A percentile compares a stretch with the other conserved stretches of the same genome.
These are phyloP conservation scores for Physocephala rufipes DNA, from an alignment of 2,888 invertebrate genomes.

Conservation along the genomic window DNA sequence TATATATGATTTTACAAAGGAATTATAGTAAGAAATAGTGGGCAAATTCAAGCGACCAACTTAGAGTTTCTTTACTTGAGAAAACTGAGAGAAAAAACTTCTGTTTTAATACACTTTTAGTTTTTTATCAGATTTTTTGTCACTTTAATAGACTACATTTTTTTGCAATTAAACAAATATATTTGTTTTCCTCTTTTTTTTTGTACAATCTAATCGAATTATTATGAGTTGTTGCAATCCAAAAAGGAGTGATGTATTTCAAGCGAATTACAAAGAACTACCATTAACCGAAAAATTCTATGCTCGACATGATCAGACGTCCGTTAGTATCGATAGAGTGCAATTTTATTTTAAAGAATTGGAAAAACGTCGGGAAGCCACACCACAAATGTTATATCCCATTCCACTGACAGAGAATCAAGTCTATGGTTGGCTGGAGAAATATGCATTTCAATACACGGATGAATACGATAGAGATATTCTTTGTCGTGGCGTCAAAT, in stretches of 20 bases:
- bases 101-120: too few species aligned
- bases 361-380: slow-evolving; percentile 37
- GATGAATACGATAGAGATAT: slow-evolving; percentile 41
- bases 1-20: too few species aligned
- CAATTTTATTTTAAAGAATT: slow-evolving; percentile 38
- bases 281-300: slow-evolving; percentile 29
- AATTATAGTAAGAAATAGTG: too few species aligned
- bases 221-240: slow-evolving; percentile 24
- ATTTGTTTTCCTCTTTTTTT: too few species aligned
- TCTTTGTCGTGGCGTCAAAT: slow-evolving; percentile 34
- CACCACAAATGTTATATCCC: slow-evolving; percentile 31
- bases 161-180: too few species aligned
- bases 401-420: slow-evolving; percentile 47
- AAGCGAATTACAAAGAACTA: slow-evolving; percentile 10
- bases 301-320: slow-evolving; percentile 19
- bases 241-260: slow-evolving; percentile 5
- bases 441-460: slow-evolving; percentile 34
- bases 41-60: too few species aligned
- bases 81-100: too few species aligned
- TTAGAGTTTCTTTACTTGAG: too few species aligned
- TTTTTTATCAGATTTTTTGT: too few species aligned
- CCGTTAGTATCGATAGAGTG: not conserved
- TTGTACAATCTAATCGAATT: too few species aligned
- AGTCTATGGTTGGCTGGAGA: slow-evolving; percentile 46
- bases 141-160: too few species aligned